phyloP scores from a whole-genome alignment of 2,113 vertebrate species.

The Psilopsiagon aymara region DNA sequence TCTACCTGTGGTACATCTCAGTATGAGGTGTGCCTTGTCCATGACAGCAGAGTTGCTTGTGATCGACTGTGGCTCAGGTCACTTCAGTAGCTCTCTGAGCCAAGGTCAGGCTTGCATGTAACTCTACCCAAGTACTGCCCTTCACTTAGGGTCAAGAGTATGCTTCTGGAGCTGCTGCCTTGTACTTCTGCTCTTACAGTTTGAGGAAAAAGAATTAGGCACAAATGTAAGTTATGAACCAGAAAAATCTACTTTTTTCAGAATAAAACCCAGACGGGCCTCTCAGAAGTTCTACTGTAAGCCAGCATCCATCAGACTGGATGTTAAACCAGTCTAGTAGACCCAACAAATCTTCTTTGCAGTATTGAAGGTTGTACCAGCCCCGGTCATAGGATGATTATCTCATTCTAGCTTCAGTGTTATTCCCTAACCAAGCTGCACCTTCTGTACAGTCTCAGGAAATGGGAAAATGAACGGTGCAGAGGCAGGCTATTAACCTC shows the following conservation, averaged over 20 bases:
- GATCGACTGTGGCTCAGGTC: background rate
- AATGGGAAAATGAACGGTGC: background rate
- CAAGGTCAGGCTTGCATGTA: accelerated
- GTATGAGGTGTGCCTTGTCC: accelerated
- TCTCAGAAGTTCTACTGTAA: background rate
- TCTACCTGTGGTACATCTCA: background rate
- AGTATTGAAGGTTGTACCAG: background rate
- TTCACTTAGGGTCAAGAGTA: background rate
- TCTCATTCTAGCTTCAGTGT: background rate
- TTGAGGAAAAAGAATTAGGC: background rate
- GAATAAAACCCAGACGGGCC: background rate
- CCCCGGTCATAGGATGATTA: background rate
- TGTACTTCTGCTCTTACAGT: background rate
- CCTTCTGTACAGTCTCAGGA: background rate
- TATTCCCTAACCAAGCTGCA: background rate
- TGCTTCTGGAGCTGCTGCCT: background rate
- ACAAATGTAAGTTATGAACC: background rate
- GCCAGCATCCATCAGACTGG: background rate
- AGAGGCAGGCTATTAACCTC: background rate
- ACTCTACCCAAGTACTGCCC: background rate
- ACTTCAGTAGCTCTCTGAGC: background rate
- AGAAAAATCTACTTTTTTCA: background rate
- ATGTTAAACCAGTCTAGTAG: background rate
- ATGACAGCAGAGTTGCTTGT: background rate
- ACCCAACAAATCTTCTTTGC: background rate